Base-by-base conservation (phyloP, 2,797 vertebrate genomes). In the Hemitrygon akajei region DNA sequence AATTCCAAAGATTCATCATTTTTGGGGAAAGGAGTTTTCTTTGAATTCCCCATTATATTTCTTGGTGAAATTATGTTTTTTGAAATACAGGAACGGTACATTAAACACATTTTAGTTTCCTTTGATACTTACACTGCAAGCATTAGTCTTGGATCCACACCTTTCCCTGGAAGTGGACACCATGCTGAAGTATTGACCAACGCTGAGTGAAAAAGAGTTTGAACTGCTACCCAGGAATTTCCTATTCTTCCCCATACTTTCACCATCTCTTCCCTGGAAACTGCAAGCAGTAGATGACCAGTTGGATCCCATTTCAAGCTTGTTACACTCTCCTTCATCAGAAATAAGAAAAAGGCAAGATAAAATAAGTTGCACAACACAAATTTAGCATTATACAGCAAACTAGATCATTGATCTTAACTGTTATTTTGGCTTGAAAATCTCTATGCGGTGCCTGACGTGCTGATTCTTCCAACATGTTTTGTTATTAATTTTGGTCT, bases 221-320 rank as follows among this genome's bases (percentile, higher is more conserved):
- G 96, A 34, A 97, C 95, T 79, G 95, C 96, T 92, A 96, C 95
- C 97, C 97, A 97, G 34, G 95, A 94, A 63, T 94, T 94, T 1
- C 95, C 95, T 7, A 94, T 95, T 75, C 95, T 95, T 2, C 97
- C 97, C 95, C 97, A 94, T 34, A 98, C 95, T 95, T 97, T 97
- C 94, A 97, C 96, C 2, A 96, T 95, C 60, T 97, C 97, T 7
- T 96, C 97, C 73, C 96, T 96, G 37, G 97, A 96, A 92, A 96
- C 94, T 94, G 97, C 96, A 93, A 97, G 95, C 77, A 98, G 96
- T 94, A 97, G 94, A 95, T 97, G 96, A 75, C 97, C 97, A 0
- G 97, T 97, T 82, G 97, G 97, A 94, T 97, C 97, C 97, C 97
- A 98, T 94, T 96, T 96, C 2, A 97, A 94, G 47, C 95, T 95